Base-by-base conservation (phyloP, 2,888 invertebrate species). In the Orchesellides sinensis region DNA sequence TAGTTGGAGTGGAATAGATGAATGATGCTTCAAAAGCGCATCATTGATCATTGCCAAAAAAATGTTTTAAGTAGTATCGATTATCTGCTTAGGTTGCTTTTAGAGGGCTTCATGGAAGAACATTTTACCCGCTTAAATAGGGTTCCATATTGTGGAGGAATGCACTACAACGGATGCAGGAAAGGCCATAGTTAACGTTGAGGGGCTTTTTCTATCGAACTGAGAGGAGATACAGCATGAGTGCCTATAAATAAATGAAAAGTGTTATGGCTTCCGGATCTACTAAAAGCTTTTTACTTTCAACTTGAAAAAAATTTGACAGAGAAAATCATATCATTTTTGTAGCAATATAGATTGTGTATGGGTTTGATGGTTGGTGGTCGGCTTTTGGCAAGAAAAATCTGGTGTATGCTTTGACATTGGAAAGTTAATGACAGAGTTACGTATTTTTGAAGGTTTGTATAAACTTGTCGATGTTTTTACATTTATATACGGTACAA, bases 31-130 rank as follows among this genome's bases (percentile, higher is more conserved):
- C 21, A 72, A n/a, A 72, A 72, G 21, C 54, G 79, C 61, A 79
- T 72, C 79, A 79, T 79, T 72, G 79, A 79, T 79, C 79, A 79
- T 72, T 79, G 79, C 79, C 79, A 79, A 65, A 79, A 78, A 74
- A 72, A 17, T n/a, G n/a, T 69, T 69, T 32, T 32, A 69, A 69
- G 69, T 69, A 69, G 32, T 52, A 69, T 69, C 69, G 69, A 69
- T 69, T 69, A 69, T 69, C 29, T 69, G 69, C 69, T 52, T 54
- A 69, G 54, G 14, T 69, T 32, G 54, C 52, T 40, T 69, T 69
- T 32, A 54, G 32, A 69, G 54, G 12, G 21, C n/a, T 12, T 35
- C 12, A n/a, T 40, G 65, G 52, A 68, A 19, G 68, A 19, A n/a
- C 27, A 52, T 40, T 40, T 40, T 40, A 40, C 40, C 12, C 40